phyloP scores from a whole-genome alignment of 2,797 vertebrate species.

The Monodelphis domestica region DNA sequence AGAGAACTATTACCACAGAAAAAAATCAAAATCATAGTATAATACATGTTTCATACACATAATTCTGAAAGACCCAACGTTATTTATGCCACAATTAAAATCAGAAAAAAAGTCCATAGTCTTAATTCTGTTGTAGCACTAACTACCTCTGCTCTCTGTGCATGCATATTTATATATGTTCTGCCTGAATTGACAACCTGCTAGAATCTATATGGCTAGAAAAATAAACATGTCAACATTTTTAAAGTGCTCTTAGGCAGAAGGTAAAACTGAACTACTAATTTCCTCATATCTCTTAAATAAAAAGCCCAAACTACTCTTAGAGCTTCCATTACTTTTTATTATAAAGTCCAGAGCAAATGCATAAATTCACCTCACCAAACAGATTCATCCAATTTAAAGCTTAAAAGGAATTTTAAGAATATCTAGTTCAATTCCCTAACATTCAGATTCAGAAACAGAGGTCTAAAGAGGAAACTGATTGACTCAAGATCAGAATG shows the following conservation, averaged over 20 bases:
- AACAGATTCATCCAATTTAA: slow-evolving; percentile 24
- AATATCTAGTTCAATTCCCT: slow-evolving; percentile 4
- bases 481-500: not conserved
- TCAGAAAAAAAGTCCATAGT: not conserved
- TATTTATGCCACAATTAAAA: slow-evolving; percentile 33
- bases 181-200: not conserved
- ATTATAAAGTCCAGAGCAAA: not conserved
- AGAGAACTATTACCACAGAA: slow-evolving; percentile 48
- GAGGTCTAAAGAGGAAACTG: not conserved
- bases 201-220: slow-evolving; percentile 24
- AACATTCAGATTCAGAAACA: slow-evolving; percentile 22
- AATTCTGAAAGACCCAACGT: slow-evolving; percentile 64
- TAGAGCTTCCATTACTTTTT: not conserved
- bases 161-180: not conserved
- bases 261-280: slow-evolving; percentile 11
- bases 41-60: slow-evolving; percentile 55
- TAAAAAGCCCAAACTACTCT: not conserved
- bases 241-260: slow-evolving; percentile 25
- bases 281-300: slow-evolving; percentile 5
- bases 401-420: not conserved
- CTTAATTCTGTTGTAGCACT: not conserved
- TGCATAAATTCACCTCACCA: not conserved
- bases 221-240: slow-evolving; percentile 34
- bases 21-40: slow-evolving; percentile 56
- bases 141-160: not conserved